phyloP scores from a whole-genome alignment of 2,797 vertebrate species.

The Petrocephalus sullivani region DNA sequence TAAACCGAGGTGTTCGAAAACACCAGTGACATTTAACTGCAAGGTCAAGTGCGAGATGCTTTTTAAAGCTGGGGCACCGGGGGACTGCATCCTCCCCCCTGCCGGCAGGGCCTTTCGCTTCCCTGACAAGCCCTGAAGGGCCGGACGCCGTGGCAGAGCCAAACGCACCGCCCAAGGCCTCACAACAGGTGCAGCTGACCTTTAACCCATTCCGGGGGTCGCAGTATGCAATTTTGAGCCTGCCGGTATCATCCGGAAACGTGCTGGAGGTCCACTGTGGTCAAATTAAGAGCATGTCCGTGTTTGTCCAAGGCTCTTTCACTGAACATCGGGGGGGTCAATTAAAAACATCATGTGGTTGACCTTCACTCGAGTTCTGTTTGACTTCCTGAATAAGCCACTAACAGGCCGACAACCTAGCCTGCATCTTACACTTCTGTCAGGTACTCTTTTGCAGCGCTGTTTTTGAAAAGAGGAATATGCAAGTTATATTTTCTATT shows the following conservation, averaged over 20 bases:
- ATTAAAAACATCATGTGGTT: conserved; percentile 48
- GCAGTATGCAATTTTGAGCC: conserved; percentile 26
- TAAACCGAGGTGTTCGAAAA: conserved; percentile 55
- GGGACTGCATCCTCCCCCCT: conserved; percentile 57
- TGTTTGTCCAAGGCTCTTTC: conserved; percentile 36
- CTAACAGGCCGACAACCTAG: not conserved
- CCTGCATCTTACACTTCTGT: not conserved
- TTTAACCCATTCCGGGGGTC: conserved; percentile 49
- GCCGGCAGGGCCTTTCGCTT: conserved; percentile 45
- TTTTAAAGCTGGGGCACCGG: conserved; percentile 57
- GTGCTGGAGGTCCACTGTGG: conserved; percentile 24
- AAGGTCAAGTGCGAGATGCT: conserved; percentile 47
- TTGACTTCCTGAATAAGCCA: conserved; percentile 12
- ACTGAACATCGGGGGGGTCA: conserved; percentile 47
- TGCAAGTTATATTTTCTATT: not conserved
- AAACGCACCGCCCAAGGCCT: conserved; percentile 44
- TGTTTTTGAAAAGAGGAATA: not conserved
- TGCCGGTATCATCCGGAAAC: conserved; percentile 35
- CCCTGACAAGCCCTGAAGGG: conserved; percentile 61
- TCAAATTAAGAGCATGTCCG: conserved; percentile 29
- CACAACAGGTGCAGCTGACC: conserved; percentile 54
- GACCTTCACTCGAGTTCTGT: conserved; percentile 48
- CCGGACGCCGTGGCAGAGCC: conserved; percentile 46
- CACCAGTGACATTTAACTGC: conserved; percentile 67
- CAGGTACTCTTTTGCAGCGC: not conserved